Base-by-base conservation (phyloP, 2,113 vertebrate species). In the Casuarius casuarius region DNA sequence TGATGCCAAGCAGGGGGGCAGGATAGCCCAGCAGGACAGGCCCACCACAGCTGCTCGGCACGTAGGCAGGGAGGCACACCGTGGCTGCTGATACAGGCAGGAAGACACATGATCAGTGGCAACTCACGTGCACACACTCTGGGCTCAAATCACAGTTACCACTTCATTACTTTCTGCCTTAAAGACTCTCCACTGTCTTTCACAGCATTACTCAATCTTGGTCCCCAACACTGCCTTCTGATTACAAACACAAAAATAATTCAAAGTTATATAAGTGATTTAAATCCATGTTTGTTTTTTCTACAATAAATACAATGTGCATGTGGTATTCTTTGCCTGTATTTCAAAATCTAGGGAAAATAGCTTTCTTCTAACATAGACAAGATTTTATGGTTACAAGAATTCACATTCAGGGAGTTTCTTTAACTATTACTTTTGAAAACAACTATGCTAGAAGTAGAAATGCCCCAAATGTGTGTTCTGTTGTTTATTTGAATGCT, bases 171-270 rank as follows among this genome's bases (percentile, higher is more conserved):
- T n/a, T n/a, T n/a, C n/a, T n/a, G n/a, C n/a, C n/a, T n/a, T n/a
- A n/a, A n/a, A n/a, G n/a, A n/a, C n/a, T n/a, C n/a, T n/a, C n/a
- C n/a, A n/a, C n/a, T n/a, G n/a, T n/a, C n/a, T n/a, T n/a, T n/a
- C n/a, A n/a, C n/a, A n/a, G n/a, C n/a, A n/a, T n/a, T n/a, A n/a
- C n/a, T n/a, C n/a, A n/a, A n/a, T n/a, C n/a, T n/a, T n/a, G n/a
- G n/a, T n/a, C n/a, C n/a, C n/a, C n/a, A n/a, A n/a, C n/a, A n/a
- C n/a, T n/a, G n/a, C n/a, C n/a, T 52, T 94, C 26, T 93, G 92
- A 91, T 94, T 97, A 66, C n/a, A 88, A 62, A 58, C 38, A 14
- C 23, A 85, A 65, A 31, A 80, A 88, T 10, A 93, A 58, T 38
- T 93, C 52, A 77, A 11, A 84, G 58, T 62, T 93, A 42, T 75